Evolutionary conservation across 1,140 invertebrate genomes (phyloP), one percentile per base, ranked within the genome.

Genomic region (Myzus persicae): DNA sequence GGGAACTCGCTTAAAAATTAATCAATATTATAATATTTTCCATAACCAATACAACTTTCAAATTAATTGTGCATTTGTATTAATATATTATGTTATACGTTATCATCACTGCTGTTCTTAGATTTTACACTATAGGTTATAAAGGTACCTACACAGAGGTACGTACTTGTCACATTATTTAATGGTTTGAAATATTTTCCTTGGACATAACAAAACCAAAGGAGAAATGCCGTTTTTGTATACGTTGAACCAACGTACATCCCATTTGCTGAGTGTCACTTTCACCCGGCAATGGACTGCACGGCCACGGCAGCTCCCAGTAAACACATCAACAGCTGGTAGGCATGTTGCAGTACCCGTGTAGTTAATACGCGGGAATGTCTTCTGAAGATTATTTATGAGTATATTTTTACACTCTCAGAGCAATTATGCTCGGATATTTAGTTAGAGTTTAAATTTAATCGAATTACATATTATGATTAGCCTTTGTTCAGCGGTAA

Each of bases 341-440:
- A 67, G 3, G 26, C 38, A 46, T 44, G 42, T 4, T 90, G n/a
- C 88, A 90, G 89, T 90, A 59, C 46, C 89, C 51, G 89, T 67
- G 89, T 54, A 40, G 89, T 59, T 59, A 20, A 90, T 90, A 90
- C 89, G 89, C 89, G 88, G n/a, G 48, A 36, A 89, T 40, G 51
- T 90, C 38, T 90, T 90, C 51, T 67, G 54, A 20, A 31, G 24
- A 89, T 40, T 54, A 89, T 89, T 51, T 54, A 54, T 54, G 8
- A 26, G 46, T 51, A 54, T 11, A 31, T 26, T 24, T 76, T 87
- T 36, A 88, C n/a, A 88, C 24, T 89, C 20, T 38, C 87, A 9
- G 87, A 38, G 44, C 46, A 54, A 89, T 24, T 24, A 89, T 54
- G 48, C 24, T 54, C 48, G 48, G 22, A 24, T 26, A 54, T 89